Evolutionary conservation across 37 sponge, comb jelly and placozoan genomes (phyloP), one percentile per base, ranked within the genome.

Genomic region (Chondrosia reniformis): DNA sequence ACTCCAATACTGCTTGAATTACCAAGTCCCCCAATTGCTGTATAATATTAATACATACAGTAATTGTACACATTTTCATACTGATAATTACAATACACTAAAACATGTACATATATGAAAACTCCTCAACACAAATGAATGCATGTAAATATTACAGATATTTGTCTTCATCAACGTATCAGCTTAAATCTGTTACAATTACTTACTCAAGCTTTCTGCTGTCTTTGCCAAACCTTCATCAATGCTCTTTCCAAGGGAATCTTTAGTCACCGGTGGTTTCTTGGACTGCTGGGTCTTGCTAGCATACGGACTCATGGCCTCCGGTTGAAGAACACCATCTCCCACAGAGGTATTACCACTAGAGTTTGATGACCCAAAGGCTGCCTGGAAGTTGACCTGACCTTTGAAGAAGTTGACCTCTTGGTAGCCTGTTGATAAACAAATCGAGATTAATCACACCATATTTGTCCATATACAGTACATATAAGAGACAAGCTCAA

Each of bases 321-420:
- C 25, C 4, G 89, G 89, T 40, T 30, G 73, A 15, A 88, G 84
- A 71, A 88, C 55, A 54, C 44, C 89, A 75, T 28, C 28, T 28
- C 55, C 33, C 24, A 43, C 46, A 3, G 27, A 4, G 33, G 67
- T 36, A 4, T 31, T 36, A 32, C 36, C 67, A 10, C 39, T 8
- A 28, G 67, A 34, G n/a, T n/a, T n/a, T n/a, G n/a, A n/a, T 24
- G 63, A 22, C 36, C 46, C 46, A 43, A 52, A 52, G 28, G 54
- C 33, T 45, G 40, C 55, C 31, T 46, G 32, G 54, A 33, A 52
- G 74, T 38, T 38, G n/a, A 33, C 22, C 46, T 39, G 45, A 30
- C 55, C 46, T 33, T 46, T 52, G 76, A 46, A 46, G 33, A 45
- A 49, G 33, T 45, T 46, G 3, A 87, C 82, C 41, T 87, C 87